These are phyloP conservation scores for Phlogophora meticulosa DNA, from an alignment of 2,888 invertebrate species.

Conservation along the genomic window DNA sequence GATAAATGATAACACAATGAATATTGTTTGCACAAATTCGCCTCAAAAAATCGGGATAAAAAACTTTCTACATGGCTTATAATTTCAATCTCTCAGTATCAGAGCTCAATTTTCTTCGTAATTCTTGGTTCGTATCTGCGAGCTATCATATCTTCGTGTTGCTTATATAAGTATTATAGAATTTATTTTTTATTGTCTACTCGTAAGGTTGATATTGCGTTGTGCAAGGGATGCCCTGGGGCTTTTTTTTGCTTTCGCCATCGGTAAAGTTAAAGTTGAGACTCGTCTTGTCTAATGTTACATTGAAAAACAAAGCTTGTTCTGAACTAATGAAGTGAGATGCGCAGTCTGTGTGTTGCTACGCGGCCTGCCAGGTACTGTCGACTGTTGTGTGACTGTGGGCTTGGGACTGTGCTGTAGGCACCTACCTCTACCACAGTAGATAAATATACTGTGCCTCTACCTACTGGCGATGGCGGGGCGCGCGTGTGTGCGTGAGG, in stretches of 20 bases:
- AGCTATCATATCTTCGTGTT: conserved; percentile 10
- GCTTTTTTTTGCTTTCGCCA: conserved; percentile 33
- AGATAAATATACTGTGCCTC: too few relatives aligned
- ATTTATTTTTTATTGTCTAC: conserved; percentile 4
- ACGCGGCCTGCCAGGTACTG: background rate
- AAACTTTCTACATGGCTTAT: conserved; percentile 14
- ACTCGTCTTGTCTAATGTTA: conserved; percentile 39
- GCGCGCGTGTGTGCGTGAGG: conserved; percentile 21
- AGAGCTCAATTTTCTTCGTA: conserved; percentile 28
- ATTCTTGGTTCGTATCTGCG: conserved; percentile 1
- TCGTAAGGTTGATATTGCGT: conserved; percentile 2
- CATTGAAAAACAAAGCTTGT: conserved; percentile 49
- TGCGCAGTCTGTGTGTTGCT: conserved; percentile 30
- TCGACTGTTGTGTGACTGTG: too few relatives aligned
- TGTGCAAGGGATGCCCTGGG: background rate
- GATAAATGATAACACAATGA: background rate
- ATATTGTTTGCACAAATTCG: conserved; percentile 18
- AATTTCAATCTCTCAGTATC: conserved; percentile 18
- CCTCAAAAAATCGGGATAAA: conserved; percentile 4
- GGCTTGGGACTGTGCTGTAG: too few relatives aligned
- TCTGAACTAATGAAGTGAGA: conserved; percentile 45
- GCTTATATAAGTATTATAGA: background rate
- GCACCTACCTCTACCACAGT: too few relatives aligned
- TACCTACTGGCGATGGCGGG: background rate
- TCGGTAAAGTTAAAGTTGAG: conserved; percentile 42